Percentiles rank a stretch among this genome's conserved stretches.
These are phyloP conservation scores for Thamnophis elegans DNA, from an alignment of 2,797 vertebrate species.

Conservation along the genomic window DNA sequence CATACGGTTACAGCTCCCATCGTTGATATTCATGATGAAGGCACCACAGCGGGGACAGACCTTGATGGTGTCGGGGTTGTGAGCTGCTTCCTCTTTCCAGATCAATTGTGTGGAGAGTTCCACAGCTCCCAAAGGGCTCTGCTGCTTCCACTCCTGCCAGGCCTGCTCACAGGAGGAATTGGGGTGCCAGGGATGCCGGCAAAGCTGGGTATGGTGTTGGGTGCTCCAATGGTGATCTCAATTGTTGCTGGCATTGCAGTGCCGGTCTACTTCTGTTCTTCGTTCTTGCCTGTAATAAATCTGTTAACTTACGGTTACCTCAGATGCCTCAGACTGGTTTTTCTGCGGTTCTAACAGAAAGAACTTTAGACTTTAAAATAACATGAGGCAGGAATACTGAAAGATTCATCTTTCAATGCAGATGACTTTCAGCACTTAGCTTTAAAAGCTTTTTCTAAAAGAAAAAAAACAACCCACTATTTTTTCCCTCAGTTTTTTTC, in stretches of 20 bases:
- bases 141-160: conserved; percentile 59
- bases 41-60: conserved; percentile 86
- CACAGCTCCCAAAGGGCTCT: conserved; percentile 65
- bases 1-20: conserved; percentile 90
- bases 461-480: background rate
- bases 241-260: conserved; percentile 85
- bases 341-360: too few relatives aligned
- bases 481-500: background rate
- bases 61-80: conserved; percentile 66
- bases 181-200: conserved; percentile 87
- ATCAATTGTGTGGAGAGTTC: conserved; percentile 74
- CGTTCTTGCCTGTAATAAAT: too few relatives aligned
- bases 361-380: background rate
- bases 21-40: conserved; percentile 89
- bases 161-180: conserved; percentile 82
- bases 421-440: background rate
- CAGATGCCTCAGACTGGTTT: too few relatives aligned
- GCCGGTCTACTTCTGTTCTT: too few relatives aligned
- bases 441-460: background rate
- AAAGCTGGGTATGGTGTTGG: conserved; percentile 89
- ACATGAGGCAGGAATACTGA: background rate
- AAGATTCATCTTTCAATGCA: background rate
- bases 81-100: conserved; percentile 74
- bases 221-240: conserved; percentile 86
- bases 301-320: too few relatives aligned